Evolutionary conservation across 2,888 invertebrate species (phyloP), one percentile per base, ranked within the genome.

Genomic region (Onthophagus sagittarius): DNA sequence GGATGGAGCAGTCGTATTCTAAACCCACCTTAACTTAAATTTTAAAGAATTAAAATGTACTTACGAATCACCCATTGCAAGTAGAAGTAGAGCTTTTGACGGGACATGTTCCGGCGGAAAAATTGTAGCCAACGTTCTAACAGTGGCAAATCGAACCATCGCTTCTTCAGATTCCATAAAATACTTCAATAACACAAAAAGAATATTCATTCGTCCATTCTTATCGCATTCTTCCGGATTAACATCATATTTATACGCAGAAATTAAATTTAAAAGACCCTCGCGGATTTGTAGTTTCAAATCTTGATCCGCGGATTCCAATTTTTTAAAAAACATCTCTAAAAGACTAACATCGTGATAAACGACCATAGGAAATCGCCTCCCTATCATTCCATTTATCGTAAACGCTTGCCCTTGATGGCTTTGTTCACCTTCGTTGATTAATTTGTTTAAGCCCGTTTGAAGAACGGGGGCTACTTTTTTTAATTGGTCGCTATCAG

Each of bases 41-140:
- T n/a, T n/a, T n/a, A n/a, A n/a, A n/a, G n/a, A 13, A 6, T 11
- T 70, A 53, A 39, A 33, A 70, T 39, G 32, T 75, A 85, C 88
- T 84, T 84, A 94, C 94, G 88, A 89, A 82, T 97, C 96, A 65
- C 95, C 96, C 77, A 93, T 93, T 39, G 95, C 95, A 72, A 95
- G 84, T 14, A 97, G 86, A 72, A 97, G 85, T 7, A 96, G 86
- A 83, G 93, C 96, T 80, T 95, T 89, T 0, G 96, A 93, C 0
- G 94, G 93, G 0, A 94, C 91, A 83, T 95, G 94, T 80, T 93
- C 89, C 39, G 90, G 88, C 0, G 95, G 94, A 84, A 96, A 97
- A 77, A 96, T 93, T 5, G 90, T 90, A 2, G 93, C 91, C 0
- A 95, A 89, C 80, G 94, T 96, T 75, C 94, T 90, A 80, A 93